phyloP scores from a whole-genome alignment of 2,888 invertebrate species.

The Habrosyne pyritoides region DNA sequence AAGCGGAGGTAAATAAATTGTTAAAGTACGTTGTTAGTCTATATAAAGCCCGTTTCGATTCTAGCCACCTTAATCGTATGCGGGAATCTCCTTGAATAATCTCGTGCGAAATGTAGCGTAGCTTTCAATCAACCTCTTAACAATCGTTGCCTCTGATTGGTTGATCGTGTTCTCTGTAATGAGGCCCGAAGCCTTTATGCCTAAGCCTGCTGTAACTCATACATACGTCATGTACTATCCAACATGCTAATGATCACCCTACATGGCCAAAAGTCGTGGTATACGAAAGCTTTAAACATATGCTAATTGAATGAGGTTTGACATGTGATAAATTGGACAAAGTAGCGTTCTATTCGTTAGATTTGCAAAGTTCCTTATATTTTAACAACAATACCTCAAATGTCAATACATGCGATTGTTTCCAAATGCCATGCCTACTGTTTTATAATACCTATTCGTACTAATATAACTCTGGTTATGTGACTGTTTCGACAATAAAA shows the following conservation, averaged over 20 bases:
- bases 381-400: slow-evolving; percentile 3
- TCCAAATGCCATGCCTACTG: neutral
- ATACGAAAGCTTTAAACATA: slow-evolving; percentile 24
- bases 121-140: slow-evolving; percentile 63
- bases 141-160: slow-evolving; percentile 65
- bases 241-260: slow-evolving; percentile 50
- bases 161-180: slow-evolving; percentile 65
- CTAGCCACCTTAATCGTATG: slow-evolving; percentile 25
- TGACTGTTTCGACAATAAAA: neutral
- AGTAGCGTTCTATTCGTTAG: slow-evolving; percentile 1
- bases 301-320: slow-evolving; percentile 40
- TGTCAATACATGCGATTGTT: neutral
- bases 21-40: slow-evolving; percentile 10
- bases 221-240: slow-evolving; percentile 49
- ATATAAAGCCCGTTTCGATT: slow-evolving; percentile 31
- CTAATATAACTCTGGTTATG: neutral
- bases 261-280: slow-evolving; percentile 45
- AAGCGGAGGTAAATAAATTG: neutral
- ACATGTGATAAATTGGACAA: slow-evolving; percentile 26
- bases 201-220: slow-evolving; percentile 45
- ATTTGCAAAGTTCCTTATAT: neutral
- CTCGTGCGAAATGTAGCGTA: slow-evolving; percentile 63
- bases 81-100: slow-evolving; percentile 35
- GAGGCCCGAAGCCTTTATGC: slow-evolving; percentile 48
- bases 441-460: neutral